These are phyloP conservation scores for Colletes collaris DNA, from an alignment of 2,888 invertebrate species.

Conservation along the genomic window DNA sequence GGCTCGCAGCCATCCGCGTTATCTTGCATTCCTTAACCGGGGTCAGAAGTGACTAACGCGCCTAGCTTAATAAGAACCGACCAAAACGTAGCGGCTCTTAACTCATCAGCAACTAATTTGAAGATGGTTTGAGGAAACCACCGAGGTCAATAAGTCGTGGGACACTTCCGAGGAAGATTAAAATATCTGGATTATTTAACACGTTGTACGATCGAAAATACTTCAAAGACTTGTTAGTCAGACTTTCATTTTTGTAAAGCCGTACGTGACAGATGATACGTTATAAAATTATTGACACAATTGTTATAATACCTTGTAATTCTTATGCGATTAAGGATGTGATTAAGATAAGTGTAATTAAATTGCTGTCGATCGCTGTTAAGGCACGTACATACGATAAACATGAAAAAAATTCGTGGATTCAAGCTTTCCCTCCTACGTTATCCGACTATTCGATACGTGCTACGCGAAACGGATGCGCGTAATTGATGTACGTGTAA, in stretches of 20 bases:
- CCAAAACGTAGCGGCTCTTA: conserved; percentile 11
- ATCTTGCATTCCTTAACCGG: conserved; percentile 68
- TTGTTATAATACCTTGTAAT: too few relatives aligned
- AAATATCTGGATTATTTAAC: too few relatives aligned
- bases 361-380: too few relatives aligned
- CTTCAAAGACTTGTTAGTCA: too few relatives aligned
- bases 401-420: background rate
- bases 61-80: conserved; percentile 36
- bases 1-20: conserved; percentile 57
- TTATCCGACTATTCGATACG: background rate
- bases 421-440: background rate
- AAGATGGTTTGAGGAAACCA: background rate
- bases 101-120: conserved; percentile 4
- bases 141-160: background rate
- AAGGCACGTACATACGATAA: background rate
- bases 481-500: too few relatives aligned
- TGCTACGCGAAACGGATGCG: conserved; percentile 6
- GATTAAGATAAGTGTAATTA: too few relatives aligned
- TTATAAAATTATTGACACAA: too few relatives aligned
- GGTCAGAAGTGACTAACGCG: conserved; percentile 37
- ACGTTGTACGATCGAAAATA: too few relatives aligned
- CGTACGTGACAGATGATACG: too few relatives aligned
- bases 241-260: too few relatives aligned
- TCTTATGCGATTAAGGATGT: too few relatives aligned
- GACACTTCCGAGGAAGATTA: background rate